Evolutionary conservation across 1,140 invertebrate genomes (phyloP).

Genomic region (Stenopsyche tienmushanensis): DNA sequence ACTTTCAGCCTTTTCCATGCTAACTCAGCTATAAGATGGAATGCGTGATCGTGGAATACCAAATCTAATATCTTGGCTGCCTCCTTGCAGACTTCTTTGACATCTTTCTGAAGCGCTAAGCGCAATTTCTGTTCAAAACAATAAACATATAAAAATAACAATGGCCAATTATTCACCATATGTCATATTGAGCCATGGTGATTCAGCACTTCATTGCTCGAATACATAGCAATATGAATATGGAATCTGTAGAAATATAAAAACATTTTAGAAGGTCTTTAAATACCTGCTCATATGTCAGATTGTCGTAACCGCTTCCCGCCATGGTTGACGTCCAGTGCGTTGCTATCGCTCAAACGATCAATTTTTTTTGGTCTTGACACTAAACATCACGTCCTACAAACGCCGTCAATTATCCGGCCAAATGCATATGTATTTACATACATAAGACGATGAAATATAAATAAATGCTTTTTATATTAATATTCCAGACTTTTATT

Average conservation of each 20-base stretch:
- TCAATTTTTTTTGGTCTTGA: too few relatives aligned
- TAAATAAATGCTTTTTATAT: too few relatives aligned
- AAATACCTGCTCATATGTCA: not conserved
- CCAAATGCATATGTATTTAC: too few relatives aligned
- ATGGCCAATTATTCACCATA: not conserved
- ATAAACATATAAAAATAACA: not conserved
- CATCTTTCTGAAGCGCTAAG: conserved; percentile 51
- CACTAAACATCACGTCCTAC: not conserved
- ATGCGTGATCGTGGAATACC: conserved; percentile 51
- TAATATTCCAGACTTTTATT: too few relatives aligned
- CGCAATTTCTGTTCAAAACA: conserved; percentile 54
- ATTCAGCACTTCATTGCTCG: not conserved
- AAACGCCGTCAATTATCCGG: not conserved
- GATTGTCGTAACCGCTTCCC: not conserved
- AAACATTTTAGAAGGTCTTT: not conserved
- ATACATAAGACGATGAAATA: too few relatives aligned
- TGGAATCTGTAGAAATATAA: not conserved
- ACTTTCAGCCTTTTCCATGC: conserved; percentile 53
- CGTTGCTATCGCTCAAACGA: too few relatives aligned
- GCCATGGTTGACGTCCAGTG: not conserved
- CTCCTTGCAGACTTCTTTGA: conserved; percentile 52
- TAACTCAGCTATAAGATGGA: conserved; percentile 56
- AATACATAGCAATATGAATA: not conserved
- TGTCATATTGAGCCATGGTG: not conserved
- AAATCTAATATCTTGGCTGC: conserved; percentile 50